These are phyloP conservation scores for Oxycera nigricornis DNA, from an alignment of 2,888 invertebrate genomes.

Conservation along the genomic window DNA sequence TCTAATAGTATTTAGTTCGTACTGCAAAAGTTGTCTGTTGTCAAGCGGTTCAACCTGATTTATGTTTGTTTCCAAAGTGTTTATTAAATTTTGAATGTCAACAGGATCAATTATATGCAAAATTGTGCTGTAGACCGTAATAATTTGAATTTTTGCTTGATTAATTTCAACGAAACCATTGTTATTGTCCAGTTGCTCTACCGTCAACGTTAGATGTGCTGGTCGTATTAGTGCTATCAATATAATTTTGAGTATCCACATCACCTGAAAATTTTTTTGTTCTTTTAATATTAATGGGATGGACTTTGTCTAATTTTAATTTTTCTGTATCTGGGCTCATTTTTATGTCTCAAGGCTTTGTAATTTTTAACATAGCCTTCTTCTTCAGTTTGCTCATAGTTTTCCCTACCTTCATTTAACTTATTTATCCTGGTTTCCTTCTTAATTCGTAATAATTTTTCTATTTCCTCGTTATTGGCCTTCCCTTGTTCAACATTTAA, in stretches of 20 bases:
- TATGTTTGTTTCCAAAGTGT: constrained; percentile 19
- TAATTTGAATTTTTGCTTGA: constrained; percentile 31
- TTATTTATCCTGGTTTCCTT: constrained; percentile 26
- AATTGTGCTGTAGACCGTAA: constrained; percentile 32
- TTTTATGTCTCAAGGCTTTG: constrained; percentile 43
- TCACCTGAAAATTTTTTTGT: constrained; percentile 44
- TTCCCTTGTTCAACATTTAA: constrained; percentile 21
- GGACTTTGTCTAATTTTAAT: too few relatives aligned
- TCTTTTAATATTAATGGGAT: constrained; percentile 47
- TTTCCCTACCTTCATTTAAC: constrained; percentile 33
- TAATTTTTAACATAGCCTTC: constrained; percentile 44
- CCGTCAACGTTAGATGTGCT: background rate
- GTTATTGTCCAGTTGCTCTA: constrained; percentile 35
- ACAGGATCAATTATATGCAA: constrained; percentile 30
- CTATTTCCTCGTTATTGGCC: constrained; percentile 11
- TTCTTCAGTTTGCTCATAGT: too few relatives aligned
- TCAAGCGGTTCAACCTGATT: background rate
- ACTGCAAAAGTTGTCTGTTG: background rate
- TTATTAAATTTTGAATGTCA: too few relatives aligned
- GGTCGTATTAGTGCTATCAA: constrained; percentile 18
- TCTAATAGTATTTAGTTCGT: background rate
- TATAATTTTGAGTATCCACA: too few relatives aligned
- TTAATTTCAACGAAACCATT: constrained; percentile 42
- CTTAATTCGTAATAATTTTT: background rate
- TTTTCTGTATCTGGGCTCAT: constrained; percentile 44